phyloP scores from a whole-genome alignment of 2,113 vertebrate genomes.

The Anguilla japonica region DNA sequence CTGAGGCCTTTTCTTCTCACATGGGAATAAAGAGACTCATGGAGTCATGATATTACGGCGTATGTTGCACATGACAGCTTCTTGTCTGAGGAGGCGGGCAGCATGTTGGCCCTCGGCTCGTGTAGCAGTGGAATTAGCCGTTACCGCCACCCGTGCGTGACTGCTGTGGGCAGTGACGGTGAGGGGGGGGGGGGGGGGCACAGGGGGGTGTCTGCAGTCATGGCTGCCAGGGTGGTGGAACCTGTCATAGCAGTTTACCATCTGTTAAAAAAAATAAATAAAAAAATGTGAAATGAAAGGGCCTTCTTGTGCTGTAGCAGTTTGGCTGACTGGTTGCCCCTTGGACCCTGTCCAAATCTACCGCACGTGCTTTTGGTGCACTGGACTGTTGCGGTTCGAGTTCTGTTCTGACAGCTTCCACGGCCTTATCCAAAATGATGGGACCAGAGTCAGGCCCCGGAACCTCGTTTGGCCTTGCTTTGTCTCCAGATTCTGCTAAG shows the following conservation, averaged over 20 bases:
- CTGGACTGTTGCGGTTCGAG: not conserved
- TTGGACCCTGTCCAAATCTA: not conserved
- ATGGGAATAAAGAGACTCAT: not conserved
- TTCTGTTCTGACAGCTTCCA: not conserved
- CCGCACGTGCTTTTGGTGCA: not conserved
- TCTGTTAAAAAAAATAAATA: constrained; percentile 13
- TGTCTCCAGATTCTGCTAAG: not conserved
- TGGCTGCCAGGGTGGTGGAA: constrained; percentile 40
- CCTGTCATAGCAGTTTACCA: constrained; percentile 51
- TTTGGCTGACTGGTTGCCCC: not conserved
- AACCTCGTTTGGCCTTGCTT: not conserved
- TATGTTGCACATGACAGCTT: not conserved
- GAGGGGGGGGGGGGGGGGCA: constrained; percentile 20
- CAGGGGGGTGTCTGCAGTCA: constrained; percentile 24
- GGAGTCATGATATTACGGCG: not conserved
- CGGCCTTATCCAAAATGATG: not conserved
- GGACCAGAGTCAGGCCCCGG: not conserved
- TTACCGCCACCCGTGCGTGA: not conserved
- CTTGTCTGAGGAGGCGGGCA: not conserved
- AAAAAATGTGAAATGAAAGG: constrained; percentile 50
- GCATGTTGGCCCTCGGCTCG: not conserved
- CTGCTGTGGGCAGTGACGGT: not conserved
- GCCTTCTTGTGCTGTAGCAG: constrained; percentile 17
- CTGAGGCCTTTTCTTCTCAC: not conserved
- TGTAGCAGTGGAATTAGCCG: not conserved